Base-by-base conservation (phyloP, 2,113 vertebrate species). In the Dolichallabes microphthalmus region DNA sequence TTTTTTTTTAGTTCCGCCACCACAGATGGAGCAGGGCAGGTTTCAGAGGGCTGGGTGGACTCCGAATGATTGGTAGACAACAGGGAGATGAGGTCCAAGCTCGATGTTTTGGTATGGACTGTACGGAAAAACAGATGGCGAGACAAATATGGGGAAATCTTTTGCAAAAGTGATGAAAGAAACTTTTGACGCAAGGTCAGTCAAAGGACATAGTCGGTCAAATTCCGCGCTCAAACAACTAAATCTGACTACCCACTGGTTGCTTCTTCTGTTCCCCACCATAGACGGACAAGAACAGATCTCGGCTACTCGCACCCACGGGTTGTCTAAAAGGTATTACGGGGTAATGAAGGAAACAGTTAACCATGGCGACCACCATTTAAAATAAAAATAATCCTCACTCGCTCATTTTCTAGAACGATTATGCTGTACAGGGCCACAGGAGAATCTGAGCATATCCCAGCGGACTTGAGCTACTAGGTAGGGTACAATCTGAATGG, bases 1-100 rank as follows among this genome's bases (percentile, higher is more conserved):
- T 95, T 97, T 95, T 94, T 96, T 95, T 97, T 95, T 94, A 96
- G 95, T 97, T 94, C 50, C n/a, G 14, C 55, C 45, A 82, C 80
- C 63, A 68, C 35, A 12, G 39, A 66, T n/a, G 71, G 30, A 71
- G 95, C 95, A 95, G 96, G 96, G 94, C 94, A 96, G 92, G 92
- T 95, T 97, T 96, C 96, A 94, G 94, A 95, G 92, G 95, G 92
- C 93, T 91, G 94, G 93, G 94, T 88, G 87, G 91, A 93, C 91
- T 93, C 92, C 92, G 83, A 93, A 92, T 91, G 20, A 94, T 95
- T 94, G 90, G 92, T 94, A 91, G 94, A 93, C 89, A 82, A 91
- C 95, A 93, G 87, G 79, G 93, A 94, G 90, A 91, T 94, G 93
- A 92, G 95, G 92, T 92, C 93, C 92, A 93, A 96, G 94, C 95